Evolutionary conservation across 2,113 vertebrate genomes (phyloP).

Genomic region (Anoura caudifer): DNA sequence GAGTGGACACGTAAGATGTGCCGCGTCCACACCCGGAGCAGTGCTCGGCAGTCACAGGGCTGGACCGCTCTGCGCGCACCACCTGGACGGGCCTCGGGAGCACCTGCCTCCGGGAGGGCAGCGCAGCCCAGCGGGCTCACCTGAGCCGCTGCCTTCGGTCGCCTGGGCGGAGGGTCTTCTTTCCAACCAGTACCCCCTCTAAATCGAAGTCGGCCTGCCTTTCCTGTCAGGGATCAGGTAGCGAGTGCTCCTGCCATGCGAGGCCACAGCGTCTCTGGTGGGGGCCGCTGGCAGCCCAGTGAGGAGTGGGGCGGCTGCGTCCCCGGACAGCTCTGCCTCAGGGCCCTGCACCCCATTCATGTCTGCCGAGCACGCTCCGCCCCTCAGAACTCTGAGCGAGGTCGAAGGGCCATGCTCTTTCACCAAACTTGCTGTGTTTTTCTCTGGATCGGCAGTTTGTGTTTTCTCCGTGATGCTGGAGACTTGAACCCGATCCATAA

Average conservation of each 20-base stretch:
- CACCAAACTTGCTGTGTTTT: neutral
- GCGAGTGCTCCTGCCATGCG: fast-evolving
- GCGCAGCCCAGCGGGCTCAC: too few species aligned
- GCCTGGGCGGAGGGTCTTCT: fast-evolving
- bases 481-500: neutral
- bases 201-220: neutral
- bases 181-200: neutral
- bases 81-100: fast-evolving
- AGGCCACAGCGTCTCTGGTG: fast-evolving
- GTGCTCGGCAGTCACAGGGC: too few species aligned
- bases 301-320: fast-evolving
- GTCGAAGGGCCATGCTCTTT: neutral
- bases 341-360: neutral
- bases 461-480: too few species aligned
- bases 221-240: neutral
- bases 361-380: neutral
- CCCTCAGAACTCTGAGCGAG: neutral
- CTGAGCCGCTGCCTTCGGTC: fast-evolving
- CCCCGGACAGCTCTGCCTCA: fast-evolving
- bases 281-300: fast-evolving
- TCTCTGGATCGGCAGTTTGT: too few species aligned
- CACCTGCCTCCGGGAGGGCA: fast-evolving
- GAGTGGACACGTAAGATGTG: neutral
- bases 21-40: fast-evolving
- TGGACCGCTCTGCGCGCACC: fast-evolving